A percentile compares a stretch with the other conserved stretches of the same genome.
phyloP scores from a whole-genome alignment of 2,797 vertebrate genomes.

The Betta splendens region DNA sequence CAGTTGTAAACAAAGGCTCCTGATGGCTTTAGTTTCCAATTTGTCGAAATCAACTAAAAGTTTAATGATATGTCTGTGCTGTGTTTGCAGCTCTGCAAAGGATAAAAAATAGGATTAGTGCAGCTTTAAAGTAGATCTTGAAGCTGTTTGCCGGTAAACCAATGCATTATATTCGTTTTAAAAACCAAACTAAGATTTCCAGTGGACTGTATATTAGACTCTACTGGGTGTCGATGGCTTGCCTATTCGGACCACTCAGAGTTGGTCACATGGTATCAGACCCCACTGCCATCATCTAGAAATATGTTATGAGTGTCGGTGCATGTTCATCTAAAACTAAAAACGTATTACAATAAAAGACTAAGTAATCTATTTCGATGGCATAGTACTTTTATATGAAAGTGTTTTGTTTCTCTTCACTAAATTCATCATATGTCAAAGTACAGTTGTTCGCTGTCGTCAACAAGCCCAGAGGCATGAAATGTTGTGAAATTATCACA shows the following conservation, averaged over 20 bases:
- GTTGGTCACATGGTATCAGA: conserved; percentile 5
- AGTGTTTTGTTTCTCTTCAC: conserved; percentile 29
- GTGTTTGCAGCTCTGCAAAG: background rate
- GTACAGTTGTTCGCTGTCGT: conserved; percentile 36
- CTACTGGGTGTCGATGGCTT: background rate
- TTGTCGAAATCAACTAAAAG: conserved; percentile 5
- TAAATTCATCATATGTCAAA: conserved; percentile 31
- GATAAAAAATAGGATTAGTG: background rate
- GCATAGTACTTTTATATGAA: conserved; percentile 25
- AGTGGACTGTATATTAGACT: background rate
- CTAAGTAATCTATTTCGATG: too few species aligned
- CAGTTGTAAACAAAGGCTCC: too few species aligned
- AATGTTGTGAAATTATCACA: conserved; percentile 47
- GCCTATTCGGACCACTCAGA: conserved; percentile 3
- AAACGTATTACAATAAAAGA: too few species aligned
- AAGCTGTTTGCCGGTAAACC: background rate
- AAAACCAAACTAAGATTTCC: background rate
- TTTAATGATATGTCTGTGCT: background rate
- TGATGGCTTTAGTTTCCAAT: too few species aligned
- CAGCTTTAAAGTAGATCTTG: background rate
- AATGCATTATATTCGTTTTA: background rate
- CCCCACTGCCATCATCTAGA: background rate
- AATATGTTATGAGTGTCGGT: conserved; percentile 13
- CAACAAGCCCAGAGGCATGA: conserved; percentile 37
- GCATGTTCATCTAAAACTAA: conserved; percentile 12